These are phyloP conservation scores for Trogon surrucura DNA, from an alignment of 2,113 vertebrate genomes.

Conservation along the genomic window DNA sequence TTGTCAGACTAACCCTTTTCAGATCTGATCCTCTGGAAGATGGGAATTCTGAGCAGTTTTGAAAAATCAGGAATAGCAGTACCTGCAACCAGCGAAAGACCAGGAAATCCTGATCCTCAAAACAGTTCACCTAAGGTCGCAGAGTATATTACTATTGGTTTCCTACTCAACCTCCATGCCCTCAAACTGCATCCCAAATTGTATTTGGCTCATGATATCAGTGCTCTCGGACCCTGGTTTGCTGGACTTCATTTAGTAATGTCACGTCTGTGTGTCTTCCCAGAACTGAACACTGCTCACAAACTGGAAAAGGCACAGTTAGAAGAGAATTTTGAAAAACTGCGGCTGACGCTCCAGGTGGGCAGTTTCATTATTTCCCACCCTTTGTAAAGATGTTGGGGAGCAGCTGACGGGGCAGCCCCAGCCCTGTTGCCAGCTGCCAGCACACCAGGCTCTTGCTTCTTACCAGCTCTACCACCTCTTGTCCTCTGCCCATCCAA, in stretches of 20 bases:
- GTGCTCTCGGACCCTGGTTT: background rate
- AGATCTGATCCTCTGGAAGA: background rate
- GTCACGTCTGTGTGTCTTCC: slow-evolving; percentile 18
- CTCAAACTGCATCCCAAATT: background rate
- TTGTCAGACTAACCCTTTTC: background rate
- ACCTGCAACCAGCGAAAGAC: background rate
- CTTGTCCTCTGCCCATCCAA: background rate
- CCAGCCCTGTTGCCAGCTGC: accelerated
- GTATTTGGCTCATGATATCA: accelerated
- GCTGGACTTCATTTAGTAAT: background rate
- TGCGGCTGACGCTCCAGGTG: slow-evolving; percentile 93
- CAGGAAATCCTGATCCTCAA: background rate
- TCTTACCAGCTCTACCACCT: background rate
- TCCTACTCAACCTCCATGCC: background rate
- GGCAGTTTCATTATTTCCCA: background rate
- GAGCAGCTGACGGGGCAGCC: background rate
- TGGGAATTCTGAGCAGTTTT: background rate
- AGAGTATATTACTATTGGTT: background rate
- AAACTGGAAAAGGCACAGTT: slow-evolving; percentile 90
- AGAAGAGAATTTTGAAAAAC: slow-evolving; percentile 91
- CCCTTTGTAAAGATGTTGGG: accelerated
- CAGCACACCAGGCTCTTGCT: background rate
- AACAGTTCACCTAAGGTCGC: background rate
- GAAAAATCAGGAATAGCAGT: background rate
- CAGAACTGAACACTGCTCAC: slow-evolving; percentile 89